Evolutionary conservation across 2,888 invertebrate genomes (phyloP).

Genomic region (Brachypterus glaber): DNA sequence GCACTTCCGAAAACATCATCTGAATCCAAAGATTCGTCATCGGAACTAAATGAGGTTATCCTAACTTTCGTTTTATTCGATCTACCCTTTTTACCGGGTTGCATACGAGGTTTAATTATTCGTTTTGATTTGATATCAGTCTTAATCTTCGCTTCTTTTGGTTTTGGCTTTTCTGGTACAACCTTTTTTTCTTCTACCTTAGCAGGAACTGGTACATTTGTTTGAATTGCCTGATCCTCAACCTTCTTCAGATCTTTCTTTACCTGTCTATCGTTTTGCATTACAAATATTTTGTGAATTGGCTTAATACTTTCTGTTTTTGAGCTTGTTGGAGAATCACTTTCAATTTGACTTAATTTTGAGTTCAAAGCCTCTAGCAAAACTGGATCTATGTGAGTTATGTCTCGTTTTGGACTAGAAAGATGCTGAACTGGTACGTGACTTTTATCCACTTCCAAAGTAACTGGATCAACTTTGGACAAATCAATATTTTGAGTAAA

Average conservation of each 20-base stretch:
- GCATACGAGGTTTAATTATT: slow-evolving; percentile 51
- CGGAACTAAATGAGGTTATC: slow-evolving; percentile 67
- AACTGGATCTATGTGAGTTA: slow-evolving; percentile 60
- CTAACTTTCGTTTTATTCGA: slow-evolving; percentile 58
- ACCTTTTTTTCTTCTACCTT: slow-evolving; percentile 29
- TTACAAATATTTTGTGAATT: slow-evolving; percentile 25
- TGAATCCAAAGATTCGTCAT: slow-evolving; percentile 66
- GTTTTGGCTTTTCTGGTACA: slow-evolving; percentile 28
- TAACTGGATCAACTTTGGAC: slow-evolving; percentile 63
- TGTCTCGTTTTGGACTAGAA: slow-evolving; percentile 62
- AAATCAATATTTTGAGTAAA: slow-evolving; percentile 68
- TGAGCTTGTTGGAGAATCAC: slow-evolving; percentile 65
- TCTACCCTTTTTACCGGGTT: slow-evolving; percentile 50
- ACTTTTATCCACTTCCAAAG: slow-evolving; percentile 60
- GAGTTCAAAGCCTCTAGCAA: slow-evolving; percentile 58
- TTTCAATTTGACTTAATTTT: slow-evolving; percentile 66
- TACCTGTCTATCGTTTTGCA: slow-evolving; percentile 25
- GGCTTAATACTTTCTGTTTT: slow-evolving; percentile 57
- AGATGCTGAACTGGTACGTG: slow-evolving; percentile 50
- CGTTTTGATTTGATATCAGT: slow-evolving; percentile 55
- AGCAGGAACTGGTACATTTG: too few species aligned
- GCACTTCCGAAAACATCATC: slow-evolving; percentile 70
- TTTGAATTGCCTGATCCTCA: slow-evolving; percentile 18
- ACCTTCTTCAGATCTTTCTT: slow-evolving; percentile 22
- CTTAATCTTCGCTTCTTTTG: slow-evolving; percentile 46